These are phyloP conservation scores for Phrixothrix hirtus DNA, from an alignment of 2,888 invertebrate genomes.

Conservation along the genomic window DNA sequence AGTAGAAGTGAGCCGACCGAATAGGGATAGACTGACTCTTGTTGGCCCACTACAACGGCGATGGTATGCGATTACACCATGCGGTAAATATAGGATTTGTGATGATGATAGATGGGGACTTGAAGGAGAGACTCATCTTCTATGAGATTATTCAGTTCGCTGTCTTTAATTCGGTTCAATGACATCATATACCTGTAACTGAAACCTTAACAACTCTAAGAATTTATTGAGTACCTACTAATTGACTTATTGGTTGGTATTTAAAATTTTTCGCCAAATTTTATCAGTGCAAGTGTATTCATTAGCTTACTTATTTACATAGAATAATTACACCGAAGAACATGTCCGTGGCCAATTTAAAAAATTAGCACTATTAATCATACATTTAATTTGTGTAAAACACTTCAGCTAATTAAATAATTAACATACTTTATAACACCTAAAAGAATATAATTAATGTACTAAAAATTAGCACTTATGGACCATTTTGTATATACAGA, in stretches of 20 bases:
- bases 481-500: too few species aligned
- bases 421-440: too few species aligned
- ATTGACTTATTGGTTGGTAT: neutral
- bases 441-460: too few species aligned
- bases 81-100: slow-evolving; percentile 48
- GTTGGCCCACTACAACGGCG: slow-evolving; percentile 33
- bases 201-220: neutral
- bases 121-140: slow-evolving; percentile 20
- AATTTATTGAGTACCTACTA: neutral
- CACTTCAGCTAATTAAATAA: too few species aligned
- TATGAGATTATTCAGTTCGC: slow-evolving; percentile 22
- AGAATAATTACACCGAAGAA: neutral
- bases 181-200: neutral
- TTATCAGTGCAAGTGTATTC: neutral
- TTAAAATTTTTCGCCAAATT: too few species aligned
- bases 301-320: neutral
- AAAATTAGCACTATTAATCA: neutral
- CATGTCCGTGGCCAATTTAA: neutral
- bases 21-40: slow-evolving; percentile 22
- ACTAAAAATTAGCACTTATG: too few species aligned
- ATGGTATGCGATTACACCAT: slow-evolving; percentile 44
- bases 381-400: too few species aligned
- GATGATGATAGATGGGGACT: slow-evolving; percentile 47
- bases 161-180: neutral
- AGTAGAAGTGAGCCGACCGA: slow-evolving; percentile 15